Conservation (phyloP, 2,113 vertebrate genomes). For the Corynorhinus townsendii region DNA sequence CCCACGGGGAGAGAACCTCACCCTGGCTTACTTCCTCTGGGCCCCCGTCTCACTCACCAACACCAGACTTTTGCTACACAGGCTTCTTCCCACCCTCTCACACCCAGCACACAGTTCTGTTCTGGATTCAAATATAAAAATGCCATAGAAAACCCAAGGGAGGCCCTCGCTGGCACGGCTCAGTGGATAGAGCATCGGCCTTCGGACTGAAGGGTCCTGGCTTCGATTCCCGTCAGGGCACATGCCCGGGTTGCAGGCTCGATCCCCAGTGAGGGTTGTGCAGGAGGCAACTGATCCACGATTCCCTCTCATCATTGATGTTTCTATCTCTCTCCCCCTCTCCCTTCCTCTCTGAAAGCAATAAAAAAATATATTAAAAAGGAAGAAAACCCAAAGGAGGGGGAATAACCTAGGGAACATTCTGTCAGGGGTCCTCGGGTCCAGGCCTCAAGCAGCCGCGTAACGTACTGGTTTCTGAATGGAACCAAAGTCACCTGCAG, state of each 20-base stretch:
- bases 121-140: not conserved
- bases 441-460: not conserved
- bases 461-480: not conserved
- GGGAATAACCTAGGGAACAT: not conserved
- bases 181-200: no score
- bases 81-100: not conserved
- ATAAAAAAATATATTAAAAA: no score
- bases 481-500: not conserved
- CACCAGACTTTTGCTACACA: not conserved
- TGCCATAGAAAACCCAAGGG: not conserved
- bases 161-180: no score
- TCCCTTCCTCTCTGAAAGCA: no score
- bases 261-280: no score
- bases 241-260: no score
- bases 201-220: no score
- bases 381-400: not conserved
- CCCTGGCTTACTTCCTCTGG: not conserved
- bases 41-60: accelerated
- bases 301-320: no score
- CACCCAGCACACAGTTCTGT: not conserved
- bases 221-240: no score
- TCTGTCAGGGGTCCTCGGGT: not conserved
- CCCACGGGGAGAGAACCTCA: not conserved
- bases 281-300: no score
- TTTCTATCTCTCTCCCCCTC: no score